phyloP scores from a whole-genome alignment of 2,113 vertebrate species.

The Synodontis membranacea region DNA sequence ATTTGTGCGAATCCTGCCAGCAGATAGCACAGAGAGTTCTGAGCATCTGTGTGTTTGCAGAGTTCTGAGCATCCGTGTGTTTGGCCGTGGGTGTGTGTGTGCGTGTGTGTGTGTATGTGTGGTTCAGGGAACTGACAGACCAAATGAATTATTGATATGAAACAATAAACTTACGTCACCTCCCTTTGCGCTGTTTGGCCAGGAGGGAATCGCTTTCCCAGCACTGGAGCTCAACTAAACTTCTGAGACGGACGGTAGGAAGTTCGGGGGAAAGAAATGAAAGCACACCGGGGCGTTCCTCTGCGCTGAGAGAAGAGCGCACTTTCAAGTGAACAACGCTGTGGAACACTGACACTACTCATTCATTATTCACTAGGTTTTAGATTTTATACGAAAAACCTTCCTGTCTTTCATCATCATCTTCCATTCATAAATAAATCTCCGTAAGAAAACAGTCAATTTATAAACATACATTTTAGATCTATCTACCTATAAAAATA shows the following conservation, averaged over 20 bases:
- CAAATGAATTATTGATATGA: constrained; percentile 56
- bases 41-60: constrained; percentile 43
- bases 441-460: not conserved
- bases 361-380: not conserved
- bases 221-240: constrained; percentile 33
- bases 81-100: constrained; percentile 44
- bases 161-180: constrained; percentile 55
- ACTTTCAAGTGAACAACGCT: not conserved
- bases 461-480: no score
- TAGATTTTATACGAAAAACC: not conserved
- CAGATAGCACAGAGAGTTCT: constrained; percentile 53
- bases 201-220: constrained; percentile 44
- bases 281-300: not conserved
- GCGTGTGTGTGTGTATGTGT: constrained; percentile 46
- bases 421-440: not conserved
- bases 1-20: constrained; percentile 52
- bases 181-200: constrained; percentile 35
- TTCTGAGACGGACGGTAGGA: constrained; percentile 50
- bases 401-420: not conserved
- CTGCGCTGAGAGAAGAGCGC: not conserved
- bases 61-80: constrained; percentile 32
- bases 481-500: no score
- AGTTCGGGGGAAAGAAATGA: not conserved
- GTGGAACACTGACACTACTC: not conserved
- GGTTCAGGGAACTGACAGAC: constrained; percentile 40